Evolutionary conservation across 2,888 invertebrate genomes (phyloP).

Genomic region (Noctuana brunneofusca): DNA sequence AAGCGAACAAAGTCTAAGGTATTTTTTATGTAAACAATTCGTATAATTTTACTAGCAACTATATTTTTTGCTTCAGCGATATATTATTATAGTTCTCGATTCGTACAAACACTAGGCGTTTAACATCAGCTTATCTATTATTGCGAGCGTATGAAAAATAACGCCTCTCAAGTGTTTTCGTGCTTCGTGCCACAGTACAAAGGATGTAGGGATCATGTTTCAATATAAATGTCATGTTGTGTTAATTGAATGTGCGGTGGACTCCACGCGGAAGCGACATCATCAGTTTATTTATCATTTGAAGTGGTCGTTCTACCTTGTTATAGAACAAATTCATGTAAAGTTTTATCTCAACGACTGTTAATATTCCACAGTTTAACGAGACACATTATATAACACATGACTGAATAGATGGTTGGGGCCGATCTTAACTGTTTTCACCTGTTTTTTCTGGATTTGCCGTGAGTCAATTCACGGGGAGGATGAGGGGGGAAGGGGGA

Average conservation of each 20-base stretch:
- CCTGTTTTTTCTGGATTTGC: too few relatives aligned
- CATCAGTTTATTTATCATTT: constrained; percentile 2
- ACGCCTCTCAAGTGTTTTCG: constrained; percentile 18
- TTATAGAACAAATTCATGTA: neutral
- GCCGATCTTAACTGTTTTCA: too few relatives aligned
- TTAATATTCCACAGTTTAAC: too few relatives aligned
- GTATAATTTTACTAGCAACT: too few relatives aligned
- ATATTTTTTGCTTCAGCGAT: too few relatives aligned
- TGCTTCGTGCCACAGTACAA: constrained; percentile 10
- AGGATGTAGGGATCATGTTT: constrained; percentile 31
- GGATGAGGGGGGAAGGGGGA: too few relatives aligned
- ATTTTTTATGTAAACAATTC: too few relatives aligned
- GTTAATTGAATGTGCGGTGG: constrained; percentile 18
- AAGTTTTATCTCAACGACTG: neutral
- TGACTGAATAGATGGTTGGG: too few relatives aligned
- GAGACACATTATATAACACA: too few relatives aligned
- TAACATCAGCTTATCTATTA: constrained; percentile 4
- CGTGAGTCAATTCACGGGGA: too few relatives aligned
- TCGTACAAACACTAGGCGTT: neutral
- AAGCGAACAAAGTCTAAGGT: too few relatives aligned
- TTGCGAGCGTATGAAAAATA: constrained; percentile 12
- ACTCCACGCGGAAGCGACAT: constrained; percentile 22
- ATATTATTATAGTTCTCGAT: too few relatives aligned
- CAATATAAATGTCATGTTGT: constrained; percentile 30
- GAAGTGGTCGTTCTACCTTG: neutral